These are phyloP conservation scores for Anhinga anhinga DNA, from an alignment of 2,113 vertebrate genomes.

Conservation along the genomic window DNA sequence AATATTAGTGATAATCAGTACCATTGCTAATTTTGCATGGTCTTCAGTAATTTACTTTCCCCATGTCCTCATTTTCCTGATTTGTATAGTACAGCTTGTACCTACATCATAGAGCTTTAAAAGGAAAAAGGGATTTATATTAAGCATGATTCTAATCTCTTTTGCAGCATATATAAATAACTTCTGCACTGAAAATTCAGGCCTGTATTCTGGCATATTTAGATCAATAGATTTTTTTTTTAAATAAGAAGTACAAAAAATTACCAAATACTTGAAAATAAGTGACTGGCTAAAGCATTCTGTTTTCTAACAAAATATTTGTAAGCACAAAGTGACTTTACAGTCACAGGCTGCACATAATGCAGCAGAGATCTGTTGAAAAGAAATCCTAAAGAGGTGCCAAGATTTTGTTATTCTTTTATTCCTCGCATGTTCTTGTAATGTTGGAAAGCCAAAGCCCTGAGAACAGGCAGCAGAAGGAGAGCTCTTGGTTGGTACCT, in stretches of 20 bases:
- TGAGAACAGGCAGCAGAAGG: not conserved
- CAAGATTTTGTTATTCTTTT: not conserved
- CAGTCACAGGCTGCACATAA: not conserved
- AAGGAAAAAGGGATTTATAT: constrained; percentile 25
- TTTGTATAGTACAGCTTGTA: constrained; percentile 6
- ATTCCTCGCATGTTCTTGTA: not conserved
- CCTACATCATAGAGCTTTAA: not conserved
- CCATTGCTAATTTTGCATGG: constrained; percentile 4
- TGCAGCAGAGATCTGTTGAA: not conserved
- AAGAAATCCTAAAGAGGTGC: not conserved
- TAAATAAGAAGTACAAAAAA: not conserved
- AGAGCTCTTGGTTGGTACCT: not conserved
- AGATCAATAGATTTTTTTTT: not conserved
- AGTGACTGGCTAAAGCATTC: not conserved
- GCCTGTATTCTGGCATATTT: not conserved
- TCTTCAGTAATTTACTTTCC: not conserved
- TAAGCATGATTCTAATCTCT: not conserved
- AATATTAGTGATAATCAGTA: not conserved
- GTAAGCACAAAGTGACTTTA: not conserved
- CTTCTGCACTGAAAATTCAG: not conserved
- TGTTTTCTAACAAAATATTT: not conserved
- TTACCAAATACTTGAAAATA: not conserved
- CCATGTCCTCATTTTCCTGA: not conserved
- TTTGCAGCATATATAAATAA: constrained; percentile 12
- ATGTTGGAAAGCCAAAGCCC: not conserved